A percentile compares a stretch with the other conserved stretches of the same genome.
These are phyloP conservation scores for Sceliomorpha sp. DNA, from an alignment of 2,888 invertebrate species.

Conservation along the genomic window DNA sequence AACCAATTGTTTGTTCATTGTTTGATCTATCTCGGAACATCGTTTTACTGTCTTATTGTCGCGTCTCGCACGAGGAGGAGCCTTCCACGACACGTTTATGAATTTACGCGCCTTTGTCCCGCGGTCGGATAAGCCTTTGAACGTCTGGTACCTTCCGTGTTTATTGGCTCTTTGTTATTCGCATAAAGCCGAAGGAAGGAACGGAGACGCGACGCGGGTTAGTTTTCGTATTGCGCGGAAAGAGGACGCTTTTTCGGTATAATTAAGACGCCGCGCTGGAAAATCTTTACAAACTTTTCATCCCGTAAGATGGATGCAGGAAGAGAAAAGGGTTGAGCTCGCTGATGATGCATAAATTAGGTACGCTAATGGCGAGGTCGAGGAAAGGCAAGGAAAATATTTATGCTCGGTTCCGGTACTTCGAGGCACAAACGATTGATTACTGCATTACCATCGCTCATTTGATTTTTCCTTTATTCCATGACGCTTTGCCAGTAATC, in stretches of 20 bases:
- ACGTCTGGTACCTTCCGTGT: conserved; percentile 54
- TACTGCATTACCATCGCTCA: conserved; percentile 50
- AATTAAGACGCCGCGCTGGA: conserved; percentile 72
- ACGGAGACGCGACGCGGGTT: conserved; percentile 53
- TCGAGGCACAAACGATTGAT: conserved; percentile 48
- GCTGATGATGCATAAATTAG: conserved; percentile 79
- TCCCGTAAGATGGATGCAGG: conserved; percentile 72
- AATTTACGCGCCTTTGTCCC: conserved; percentile 72
- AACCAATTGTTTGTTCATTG: conserved; percentile 29
- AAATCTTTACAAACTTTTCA: conserved; percentile 77
- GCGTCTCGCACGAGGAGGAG: conserved; percentile 57
- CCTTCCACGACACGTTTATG: conserved; percentile 71
- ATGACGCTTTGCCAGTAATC: too few species aligned
- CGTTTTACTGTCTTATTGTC: conserved; percentile 71
- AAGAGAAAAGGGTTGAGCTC: conserved; percentile 71
- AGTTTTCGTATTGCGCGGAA: conserved; percentile 59
- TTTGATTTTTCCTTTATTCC: background rate
- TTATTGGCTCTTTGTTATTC: conserved; percentile 65
- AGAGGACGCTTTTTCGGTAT: conserved; percentile 61
- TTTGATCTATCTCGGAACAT: conserved; percentile 60
- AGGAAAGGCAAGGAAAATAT: conserved; percentile 69
- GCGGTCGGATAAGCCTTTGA: conserved; percentile 54
- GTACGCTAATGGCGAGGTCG: conserved; percentile 73
- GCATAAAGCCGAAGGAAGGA: conserved; percentile 50
- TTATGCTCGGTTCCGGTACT: conserved; percentile 59